Conservation (phyloP, 1,140 invertebrate genomes). For the Tachypleus tridentatus region DNA sequence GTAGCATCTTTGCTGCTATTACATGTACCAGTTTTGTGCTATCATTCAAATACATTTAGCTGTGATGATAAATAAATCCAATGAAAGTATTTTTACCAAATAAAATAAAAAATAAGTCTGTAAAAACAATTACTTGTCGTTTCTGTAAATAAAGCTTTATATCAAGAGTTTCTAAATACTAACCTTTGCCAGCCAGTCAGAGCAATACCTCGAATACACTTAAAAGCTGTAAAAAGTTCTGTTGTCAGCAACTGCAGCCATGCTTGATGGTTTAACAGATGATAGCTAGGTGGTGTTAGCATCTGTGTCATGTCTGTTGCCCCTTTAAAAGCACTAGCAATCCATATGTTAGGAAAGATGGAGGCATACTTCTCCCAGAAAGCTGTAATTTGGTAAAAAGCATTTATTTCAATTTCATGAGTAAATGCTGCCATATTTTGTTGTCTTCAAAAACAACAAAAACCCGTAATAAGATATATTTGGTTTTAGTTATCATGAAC, state of each 20-base stretch:
- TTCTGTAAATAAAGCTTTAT: background rate
- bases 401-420: too few species aligned
- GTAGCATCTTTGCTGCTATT: too few species aligned
- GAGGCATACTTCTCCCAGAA: slow-evolving; percentile 39
- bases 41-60: too few species aligned
- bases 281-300: slow-evolving; percentile 24
- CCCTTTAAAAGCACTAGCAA: slow-evolving; percentile 49
- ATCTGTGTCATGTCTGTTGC: slow-evolving; percentile 29
- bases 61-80: too few species aligned
- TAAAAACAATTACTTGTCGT: too few species aligned
- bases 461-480: too few species aligned
- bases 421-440: too few species aligned
- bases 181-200: slow-evolving; percentile 37
- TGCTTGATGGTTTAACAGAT: slow-evolving; percentile 34
- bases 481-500: too few species aligned
- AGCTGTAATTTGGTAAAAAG: slow-evolving; percentile 16
- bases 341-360: slow-evolving; percentile 45
- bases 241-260: slow-evolving; percentile 30
- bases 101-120: too few species aligned
- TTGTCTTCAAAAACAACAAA: too few species aligned
- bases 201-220: slow-evolving; percentile 33
- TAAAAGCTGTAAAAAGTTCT: slow-evolving; percentile 13
- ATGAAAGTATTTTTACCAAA: too few species aligned
- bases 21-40: too few species aligned
- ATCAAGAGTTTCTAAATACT: background rate